Base-by-base conservation (phyloP, 2,888 invertebrate species). In the Nasonovia ribisnigri region DNA sequence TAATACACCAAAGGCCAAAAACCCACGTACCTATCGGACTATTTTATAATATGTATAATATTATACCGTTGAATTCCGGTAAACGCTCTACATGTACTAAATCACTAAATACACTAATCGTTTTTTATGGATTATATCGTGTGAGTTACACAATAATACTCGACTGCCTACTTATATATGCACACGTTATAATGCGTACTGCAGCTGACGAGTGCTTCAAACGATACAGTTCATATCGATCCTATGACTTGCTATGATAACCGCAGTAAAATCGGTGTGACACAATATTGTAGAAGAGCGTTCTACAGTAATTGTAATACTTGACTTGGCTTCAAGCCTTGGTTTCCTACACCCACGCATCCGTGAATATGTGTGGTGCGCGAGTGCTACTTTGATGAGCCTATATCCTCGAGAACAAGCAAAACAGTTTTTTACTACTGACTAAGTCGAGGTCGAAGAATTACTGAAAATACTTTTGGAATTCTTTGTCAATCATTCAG, bases 41-140 rank as follows among this genome's bases (percentile, higher is more conserved):
- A 77, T 57, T 57, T 77, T 77, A 77, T 8, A 26, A 26, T 57
- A 57, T 57, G 26, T 36, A 77, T 20, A 2, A 20, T 24, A 36
- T 42, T 77, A 8, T 42, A 20, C 8, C 20, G 77, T 77, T 36
- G 2, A 77, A 77, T 77, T 77, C 77, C 77, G 77, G 77, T 77
- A 77, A 77, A 77, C 77, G 24, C 77, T 77, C 20, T 26, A 36
- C 57, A 26, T n/a, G n/a, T 24, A 57, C 36, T 77, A 36, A 77
- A 77, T 36, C n/a, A 77, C 77, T 77, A 36, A 77, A 77, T 20
- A 77, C n/a, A n/a, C 77, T 77, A 77, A 77, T 77, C 77, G 77
- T 77, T 77, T 77, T 36, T 77, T 77, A 1, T 26, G 57, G 36
- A 77, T 77, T 77, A 36, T 36, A 20, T 20, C 77, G n/a, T 36